Evolutionary conservation across 2,797 vertebrate species (phyloP).

Genomic region (Pteronotus mesoamericanus): DNA sequence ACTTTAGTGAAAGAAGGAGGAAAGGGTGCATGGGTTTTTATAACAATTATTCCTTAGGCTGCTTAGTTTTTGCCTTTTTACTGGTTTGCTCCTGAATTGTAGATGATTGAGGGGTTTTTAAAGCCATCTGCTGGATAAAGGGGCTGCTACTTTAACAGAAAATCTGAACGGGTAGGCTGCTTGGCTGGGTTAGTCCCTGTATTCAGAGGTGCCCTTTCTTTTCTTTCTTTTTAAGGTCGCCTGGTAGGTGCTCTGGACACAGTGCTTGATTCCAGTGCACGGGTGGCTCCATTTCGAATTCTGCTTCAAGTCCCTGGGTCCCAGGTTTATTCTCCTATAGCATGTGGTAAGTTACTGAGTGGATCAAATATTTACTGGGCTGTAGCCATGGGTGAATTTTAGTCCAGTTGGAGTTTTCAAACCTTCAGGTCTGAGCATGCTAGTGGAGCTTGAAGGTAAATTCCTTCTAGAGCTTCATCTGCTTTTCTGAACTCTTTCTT

Average conservation of each 20-base stretch:
- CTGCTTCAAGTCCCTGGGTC: conserved; percentile 94
- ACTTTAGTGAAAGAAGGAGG: background rate
- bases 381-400: conserved; percentile 91
- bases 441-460: conserved; percentile 80
- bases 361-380: conserved; percentile 94
- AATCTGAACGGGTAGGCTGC: background rate
- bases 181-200: background rate
- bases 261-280: conserved; percentile 94
- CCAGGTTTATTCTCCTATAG: conserved; percentile 95
- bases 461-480: conserved; percentile 41
- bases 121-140: background rate
- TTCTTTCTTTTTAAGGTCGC: conserved; percentile 84
- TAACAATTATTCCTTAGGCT: background rate
- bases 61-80: background rate
- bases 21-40: background rate
- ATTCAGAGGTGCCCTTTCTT: background rate
- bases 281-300: conserved; percentile 94
- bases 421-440: conserved; percentile 76
- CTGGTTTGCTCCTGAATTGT: background rate
- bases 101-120: background rate
- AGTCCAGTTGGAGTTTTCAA: conserved; percentile 45
- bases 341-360: conserved; percentile 91
- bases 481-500: background rate
- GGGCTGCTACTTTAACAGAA: background rate
- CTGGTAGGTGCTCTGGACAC: conserved; percentile 96